Percentiles rank a stretch among this genome's conserved stretches.
phyloP scores from a whole-genome alignment of 2,113 vertebrate genomes.

The Brachionichthys hirsutus region DNA sequence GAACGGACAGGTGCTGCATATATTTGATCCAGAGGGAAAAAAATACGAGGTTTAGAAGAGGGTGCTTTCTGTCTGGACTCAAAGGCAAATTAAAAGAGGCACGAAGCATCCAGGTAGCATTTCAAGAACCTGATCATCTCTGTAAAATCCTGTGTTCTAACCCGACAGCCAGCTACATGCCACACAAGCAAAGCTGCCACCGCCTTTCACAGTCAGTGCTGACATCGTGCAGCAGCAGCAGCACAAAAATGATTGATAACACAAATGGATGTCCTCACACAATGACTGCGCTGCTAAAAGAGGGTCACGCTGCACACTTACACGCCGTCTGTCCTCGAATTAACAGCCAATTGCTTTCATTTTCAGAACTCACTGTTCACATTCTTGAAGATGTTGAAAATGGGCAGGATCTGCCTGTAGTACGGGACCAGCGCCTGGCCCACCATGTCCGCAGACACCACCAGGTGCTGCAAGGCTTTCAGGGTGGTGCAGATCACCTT shows the following conservation, averaged over 20 bases:
- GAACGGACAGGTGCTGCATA: constrained; percentile 13
- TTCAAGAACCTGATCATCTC: constrained; percentile 6
- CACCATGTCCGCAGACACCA: constrained; percentile 87
- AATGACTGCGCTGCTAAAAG: constrained; percentile 16
- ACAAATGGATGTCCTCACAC: constrained; percentile 26
- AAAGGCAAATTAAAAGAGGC: constrained; percentile 6
- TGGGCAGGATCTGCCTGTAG: constrained; percentile 91
- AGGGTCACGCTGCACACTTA: constrained; percentile 6
- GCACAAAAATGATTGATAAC: constrained; percentile 24
- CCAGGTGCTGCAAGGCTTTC: constrained; percentile 93
- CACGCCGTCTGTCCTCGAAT: constrained; percentile 21
- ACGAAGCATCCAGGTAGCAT: constrained; percentile 2
- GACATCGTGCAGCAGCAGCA: not conserved
- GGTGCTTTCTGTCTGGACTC: constrained; percentile 1
- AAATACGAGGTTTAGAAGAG: constrained; percentile 7
- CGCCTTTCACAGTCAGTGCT: constrained; percentile 9
- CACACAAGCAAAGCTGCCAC: constrained; percentile 1
- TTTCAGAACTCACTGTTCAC: constrained; percentile 84
- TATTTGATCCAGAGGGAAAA: not conserved
- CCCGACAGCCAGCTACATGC: not conserved
- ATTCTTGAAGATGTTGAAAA: constrained; percentile 96
- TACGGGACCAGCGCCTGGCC: constrained; percentile 92
- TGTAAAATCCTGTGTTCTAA: constrained; percentile 4
- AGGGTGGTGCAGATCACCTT: constrained; percentile 90
- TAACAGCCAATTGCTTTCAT: constrained; percentile 8